Evolutionary conservation across 2,888 invertebrate genomes (phyloP).

Genomic region (Ichneumoninae sp.): DNA sequence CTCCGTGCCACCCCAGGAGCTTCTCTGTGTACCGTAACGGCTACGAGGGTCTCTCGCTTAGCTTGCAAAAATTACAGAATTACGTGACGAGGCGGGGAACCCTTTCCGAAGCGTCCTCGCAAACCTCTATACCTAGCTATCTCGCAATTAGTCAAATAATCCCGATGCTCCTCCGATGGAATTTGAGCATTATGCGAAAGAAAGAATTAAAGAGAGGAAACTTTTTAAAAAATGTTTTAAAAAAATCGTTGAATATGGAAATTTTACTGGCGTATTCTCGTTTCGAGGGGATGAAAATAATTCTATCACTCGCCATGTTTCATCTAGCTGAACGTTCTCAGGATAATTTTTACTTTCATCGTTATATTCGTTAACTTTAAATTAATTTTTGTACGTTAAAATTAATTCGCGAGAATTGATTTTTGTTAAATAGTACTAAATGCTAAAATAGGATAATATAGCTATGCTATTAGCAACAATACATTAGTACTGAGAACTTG

Average conservation of each 20-base stretch:
- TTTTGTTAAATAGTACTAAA: too few relatives aligned
- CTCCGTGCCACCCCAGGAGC: constrained; percentile 22
- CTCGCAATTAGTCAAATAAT: constrained; percentile 34
- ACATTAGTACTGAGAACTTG: too few relatives aligned
- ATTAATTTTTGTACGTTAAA: too few relatives aligned
- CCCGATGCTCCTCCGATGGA: constrained; percentile 32
- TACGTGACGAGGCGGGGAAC: constrained; percentile 24
- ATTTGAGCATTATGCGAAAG: constrained; percentile 19
- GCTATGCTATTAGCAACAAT: too few relatives aligned
- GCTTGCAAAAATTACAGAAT: constrained; percentile 60
- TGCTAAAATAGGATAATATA: too few relatives aligned
- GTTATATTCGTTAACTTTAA: too few relatives aligned
- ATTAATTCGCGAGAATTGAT: too few relatives aligned
- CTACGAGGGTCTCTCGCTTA: constrained; percentile 29
- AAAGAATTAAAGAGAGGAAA: constrained; percentile 5
- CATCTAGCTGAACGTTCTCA: neutral
- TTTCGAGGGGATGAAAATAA: neutral
- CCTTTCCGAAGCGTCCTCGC: neutral
- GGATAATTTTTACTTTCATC: too few relatives aligned
- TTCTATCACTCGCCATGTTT: neutral
- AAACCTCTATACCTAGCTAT: constrained; percentile 22
- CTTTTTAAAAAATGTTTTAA: neutral
- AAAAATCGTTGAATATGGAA: constrained; percentile 1
- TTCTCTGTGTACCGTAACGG: constrained; percentile 15
- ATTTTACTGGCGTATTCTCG: neutral